Conservation (phyloP, 2,888 invertebrate species). For the Cosmorhoe ocellata region DNA sequence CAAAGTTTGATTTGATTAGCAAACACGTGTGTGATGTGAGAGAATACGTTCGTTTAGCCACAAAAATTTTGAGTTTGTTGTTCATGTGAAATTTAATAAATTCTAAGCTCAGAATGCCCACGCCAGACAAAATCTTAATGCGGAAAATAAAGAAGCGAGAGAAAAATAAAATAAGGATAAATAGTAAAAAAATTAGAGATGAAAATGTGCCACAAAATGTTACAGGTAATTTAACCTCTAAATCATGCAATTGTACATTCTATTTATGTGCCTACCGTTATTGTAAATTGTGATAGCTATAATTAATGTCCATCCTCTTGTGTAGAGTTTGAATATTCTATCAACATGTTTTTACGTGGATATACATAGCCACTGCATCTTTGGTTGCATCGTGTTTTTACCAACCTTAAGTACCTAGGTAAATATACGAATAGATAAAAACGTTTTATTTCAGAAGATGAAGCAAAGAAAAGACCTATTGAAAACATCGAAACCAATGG, state of each 20-base stretch:
- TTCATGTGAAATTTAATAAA: conserved; percentile 1
- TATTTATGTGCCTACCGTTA: no score
- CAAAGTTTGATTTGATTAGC: no score
- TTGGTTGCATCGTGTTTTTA: no score
- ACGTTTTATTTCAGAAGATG: conserved; percentile 22
- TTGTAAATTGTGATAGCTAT: no score
- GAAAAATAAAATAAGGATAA: conserved; percentile 84
- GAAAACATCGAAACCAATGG: conserved; percentile 39
- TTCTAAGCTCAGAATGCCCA: conserved; percentile 69
- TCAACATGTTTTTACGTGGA: no score
- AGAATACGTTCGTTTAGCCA: no score
- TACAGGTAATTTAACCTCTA: conserved; percentile 56
- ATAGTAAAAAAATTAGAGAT: conserved; percentile 72
- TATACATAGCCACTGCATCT: no score
- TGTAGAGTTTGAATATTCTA: no score
- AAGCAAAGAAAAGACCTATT: conserved; percentile 52
- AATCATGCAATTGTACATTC: neutral
- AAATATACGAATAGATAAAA: neutral
- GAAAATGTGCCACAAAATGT: conserved; percentile 36
- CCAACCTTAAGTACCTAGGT: no score
- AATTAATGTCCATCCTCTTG: no score
- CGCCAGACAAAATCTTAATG: conserved; percentile 87
- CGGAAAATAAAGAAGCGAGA: conserved; percentile 90
- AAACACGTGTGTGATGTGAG: no score
- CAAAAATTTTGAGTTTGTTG: no score